Percentiles rank a stretch among this genome's conserved stretches.
These are phyloP conservation scores for Graphium colonna DNA, from an alignment of 2,888 invertebrate genomes.

Conservation along the genomic window DNA sequence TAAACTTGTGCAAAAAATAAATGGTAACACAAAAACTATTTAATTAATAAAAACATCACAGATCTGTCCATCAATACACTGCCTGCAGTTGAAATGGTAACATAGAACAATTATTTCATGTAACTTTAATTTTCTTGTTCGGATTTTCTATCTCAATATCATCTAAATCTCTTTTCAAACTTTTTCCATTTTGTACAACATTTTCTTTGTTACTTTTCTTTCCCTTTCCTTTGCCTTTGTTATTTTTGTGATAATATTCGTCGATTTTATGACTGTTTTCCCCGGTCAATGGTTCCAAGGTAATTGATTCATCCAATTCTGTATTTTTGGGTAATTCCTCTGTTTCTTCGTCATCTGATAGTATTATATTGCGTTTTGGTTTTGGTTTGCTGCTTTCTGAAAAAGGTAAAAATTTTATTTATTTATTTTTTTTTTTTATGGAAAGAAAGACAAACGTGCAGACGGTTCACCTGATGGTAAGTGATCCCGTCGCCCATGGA, in stretches of 20 bases:
- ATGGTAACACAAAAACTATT: not conserved
- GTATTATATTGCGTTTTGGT: conserved; percentile 46
- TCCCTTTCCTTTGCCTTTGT: conserved; percentile 48
- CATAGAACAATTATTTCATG: conserved; percentile 19
- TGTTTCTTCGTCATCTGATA: conserved; percentile 47
- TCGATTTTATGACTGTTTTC: conserved; percentile 64
- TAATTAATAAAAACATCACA: not conserved
- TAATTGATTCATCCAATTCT: conserved; percentile 52
- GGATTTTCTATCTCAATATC: conserved; percentile 28
- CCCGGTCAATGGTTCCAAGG: conserved; percentile 51
- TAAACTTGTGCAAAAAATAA: not conserved
- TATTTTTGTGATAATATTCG: conserved; percentile 54
- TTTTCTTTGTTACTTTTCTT: conserved; percentile 35
- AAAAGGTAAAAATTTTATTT: not conserved
- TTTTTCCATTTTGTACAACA: conserved; percentile 24
- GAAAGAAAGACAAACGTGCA: too few species aligned
- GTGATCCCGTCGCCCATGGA: too few species aligned
- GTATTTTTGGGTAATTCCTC: conserved; percentile 42
- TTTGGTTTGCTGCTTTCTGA: conserved; percentile 27
- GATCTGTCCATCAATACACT: not conserved
- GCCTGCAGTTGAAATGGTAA: not conserved
- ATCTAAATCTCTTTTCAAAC: conserved; percentile 31
- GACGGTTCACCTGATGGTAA: too few species aligned
- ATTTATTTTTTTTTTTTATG: too few species aligned
- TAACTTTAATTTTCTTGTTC: conserved; percentile 49